A percentile compares a stretch with the other conserved stretches of the same genome.
Evolutionary conservation across 1,140 invertebrate genomes (phyloP).

Genomic region (Stegodyphus mimosarum): DNA sequence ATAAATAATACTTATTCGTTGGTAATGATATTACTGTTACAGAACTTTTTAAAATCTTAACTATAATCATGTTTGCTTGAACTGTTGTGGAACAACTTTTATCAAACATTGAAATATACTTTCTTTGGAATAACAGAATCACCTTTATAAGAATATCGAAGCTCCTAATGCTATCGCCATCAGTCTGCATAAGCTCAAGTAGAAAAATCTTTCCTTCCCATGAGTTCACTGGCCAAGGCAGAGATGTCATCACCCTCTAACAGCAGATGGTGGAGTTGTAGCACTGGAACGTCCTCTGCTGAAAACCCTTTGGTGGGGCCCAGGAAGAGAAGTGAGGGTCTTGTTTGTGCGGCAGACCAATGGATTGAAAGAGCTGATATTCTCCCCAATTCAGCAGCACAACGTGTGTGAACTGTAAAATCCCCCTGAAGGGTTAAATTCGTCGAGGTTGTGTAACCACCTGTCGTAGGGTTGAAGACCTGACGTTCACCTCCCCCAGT

Average conservation of each 20-base stretch:
- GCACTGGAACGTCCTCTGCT: slow-evolving; percentile 22
- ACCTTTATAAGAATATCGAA: neutral
- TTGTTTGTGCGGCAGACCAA: neutral
- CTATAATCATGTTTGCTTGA: too few species aligned
- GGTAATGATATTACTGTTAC: too few species aligned
- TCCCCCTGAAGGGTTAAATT: neutral
- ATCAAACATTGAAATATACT: too few species aligned
- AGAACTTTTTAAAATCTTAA: too few species aligned
- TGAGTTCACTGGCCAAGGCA: slow-evolving; percentile 8
- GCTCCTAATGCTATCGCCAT: neutral
- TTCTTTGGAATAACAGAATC: too few species aligned
- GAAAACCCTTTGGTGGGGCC: slow-evolving; percentile 2
- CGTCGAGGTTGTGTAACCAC: neutral
- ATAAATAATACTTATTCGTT: too few species aligned
- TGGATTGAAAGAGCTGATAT: neutral
- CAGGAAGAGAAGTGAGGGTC: slow-evolving; percentile 9
- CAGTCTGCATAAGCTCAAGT: neutral
- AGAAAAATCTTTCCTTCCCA: neutral
- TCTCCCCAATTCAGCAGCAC: neutral
- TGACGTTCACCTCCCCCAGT: neutral
- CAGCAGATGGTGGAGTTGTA: slow-evolving; percentile 11
- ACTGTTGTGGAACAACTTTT: too few species aligned
- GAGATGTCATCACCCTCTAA: slow-evolving; percentile 11
- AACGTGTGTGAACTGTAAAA: neutral
- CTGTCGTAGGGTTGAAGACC: slow-evolving; percentile 26